A percentile compares a stretch with the other conserved stretches of the same genome.
Evolutionary conservation across 2,797 vertebrate genomes (phyloP).

Genomic region (Microtus californicus): DNA sequence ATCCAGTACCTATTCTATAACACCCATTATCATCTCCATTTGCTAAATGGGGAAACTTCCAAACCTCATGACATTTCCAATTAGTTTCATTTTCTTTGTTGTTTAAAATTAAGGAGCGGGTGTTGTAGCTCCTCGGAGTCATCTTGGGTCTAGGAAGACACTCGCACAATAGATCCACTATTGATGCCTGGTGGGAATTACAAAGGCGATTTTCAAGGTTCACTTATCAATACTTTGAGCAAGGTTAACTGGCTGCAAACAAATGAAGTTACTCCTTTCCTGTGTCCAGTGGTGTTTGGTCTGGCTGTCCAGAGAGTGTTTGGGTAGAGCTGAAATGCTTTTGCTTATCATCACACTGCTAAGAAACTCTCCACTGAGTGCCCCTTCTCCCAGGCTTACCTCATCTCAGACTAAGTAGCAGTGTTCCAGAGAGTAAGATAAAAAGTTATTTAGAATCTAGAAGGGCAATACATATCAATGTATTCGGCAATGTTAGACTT

Average conservation of each 20-base stretch:
- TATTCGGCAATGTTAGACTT: background rate
- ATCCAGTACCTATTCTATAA: background rate
- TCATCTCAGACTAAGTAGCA: background rate
- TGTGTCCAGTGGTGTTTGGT: background rate
- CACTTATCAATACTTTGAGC: background rate
- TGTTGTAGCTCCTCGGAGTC: background rate
- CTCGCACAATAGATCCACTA: background rate
- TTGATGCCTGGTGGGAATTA: background rate
- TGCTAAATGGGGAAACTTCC: background rate
- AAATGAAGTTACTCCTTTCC: background rate
- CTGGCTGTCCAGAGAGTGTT: background rate
- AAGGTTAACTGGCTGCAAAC: background rate
- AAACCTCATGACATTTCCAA: background rate
- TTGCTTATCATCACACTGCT: background rate
- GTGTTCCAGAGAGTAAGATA: background rate
- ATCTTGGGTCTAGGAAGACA: background rate
- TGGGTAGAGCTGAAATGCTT: background rate
- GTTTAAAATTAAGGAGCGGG: background rate
- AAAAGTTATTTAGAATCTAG: background rate
- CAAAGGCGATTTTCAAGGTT: constrained; percentile 5
- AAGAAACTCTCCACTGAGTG: background rate
- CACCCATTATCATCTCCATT: background rate
- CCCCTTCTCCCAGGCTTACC: background rate
- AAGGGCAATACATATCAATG: background rate
- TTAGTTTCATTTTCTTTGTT: background rate